phyloP scores from a whole-genome alignment of 2,113 vertebrate species.

The Psammodynastes pulverulentus region DNA sequence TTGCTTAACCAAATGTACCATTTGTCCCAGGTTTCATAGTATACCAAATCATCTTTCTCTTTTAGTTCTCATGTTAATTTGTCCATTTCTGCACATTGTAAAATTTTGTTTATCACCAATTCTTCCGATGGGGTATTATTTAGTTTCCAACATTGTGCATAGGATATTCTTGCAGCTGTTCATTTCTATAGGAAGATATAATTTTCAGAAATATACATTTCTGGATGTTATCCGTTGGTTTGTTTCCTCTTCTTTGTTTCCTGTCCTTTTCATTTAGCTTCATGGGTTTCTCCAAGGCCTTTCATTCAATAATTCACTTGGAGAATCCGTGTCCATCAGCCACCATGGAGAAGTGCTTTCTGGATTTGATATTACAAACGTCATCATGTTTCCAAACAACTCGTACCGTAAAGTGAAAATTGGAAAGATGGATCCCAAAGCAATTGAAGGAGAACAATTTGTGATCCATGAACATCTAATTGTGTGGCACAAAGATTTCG shows the following conservation, averaged over 20 bases:
- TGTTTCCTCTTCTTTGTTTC: background rate
- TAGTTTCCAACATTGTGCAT: too few species aligned
- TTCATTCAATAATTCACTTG: constrained; percentile 1
- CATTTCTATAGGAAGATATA: background rate
- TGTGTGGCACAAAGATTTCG: background rate
- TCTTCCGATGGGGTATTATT: too few species aligned
- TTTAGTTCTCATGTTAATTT: too few species aligned
- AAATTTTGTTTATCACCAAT: too few species aligned
- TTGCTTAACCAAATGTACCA: too few species aligned
- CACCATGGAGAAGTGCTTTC: background rate
- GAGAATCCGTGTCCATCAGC: background rate
- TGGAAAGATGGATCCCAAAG: background rate
- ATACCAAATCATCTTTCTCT: too few species aligned
- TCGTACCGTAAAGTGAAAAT: background rate
- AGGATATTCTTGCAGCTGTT: too few species aligned
- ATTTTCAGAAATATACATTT: background rate
- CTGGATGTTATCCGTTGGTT: background rate
- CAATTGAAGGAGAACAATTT: background rate
- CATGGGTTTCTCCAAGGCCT: background rate
- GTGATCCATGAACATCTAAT: background rate
- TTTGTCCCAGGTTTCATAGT: too few species aligned
- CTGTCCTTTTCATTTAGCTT: background rate
- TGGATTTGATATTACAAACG: background rate
- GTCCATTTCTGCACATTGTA: too few species aligned
- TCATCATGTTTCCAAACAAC: background rate